Conservation (phyloP, 2,888 invertebrate species). For the Macrosoma leucophasiata region DNA sequence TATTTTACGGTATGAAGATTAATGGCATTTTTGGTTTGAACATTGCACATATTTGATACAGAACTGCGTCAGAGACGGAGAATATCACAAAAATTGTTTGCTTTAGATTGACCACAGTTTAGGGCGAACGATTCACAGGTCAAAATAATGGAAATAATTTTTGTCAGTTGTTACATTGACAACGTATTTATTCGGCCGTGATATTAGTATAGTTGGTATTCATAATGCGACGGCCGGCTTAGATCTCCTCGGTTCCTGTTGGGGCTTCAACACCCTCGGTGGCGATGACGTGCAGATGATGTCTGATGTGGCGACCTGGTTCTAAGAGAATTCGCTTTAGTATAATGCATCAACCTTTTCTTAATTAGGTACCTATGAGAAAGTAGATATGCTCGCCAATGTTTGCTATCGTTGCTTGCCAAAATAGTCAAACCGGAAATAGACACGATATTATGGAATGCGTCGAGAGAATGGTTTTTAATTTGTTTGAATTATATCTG, state of each 20-base stretch:
- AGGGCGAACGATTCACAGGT: conserved; percentile 49
- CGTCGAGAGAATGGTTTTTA: no score
- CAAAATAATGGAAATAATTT: conserved; percentile 62
- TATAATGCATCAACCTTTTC: no score
- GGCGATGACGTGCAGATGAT: conserved; percentile 42
- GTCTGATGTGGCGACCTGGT: conserved; percentile 49
- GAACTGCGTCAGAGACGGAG: conserved; percentile 58
- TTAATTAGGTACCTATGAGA: no score
- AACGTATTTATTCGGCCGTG: conserved; percentile 35
- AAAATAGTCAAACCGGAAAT: no score
- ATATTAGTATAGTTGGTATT: no score
- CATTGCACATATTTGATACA: conserved; percentile 70
- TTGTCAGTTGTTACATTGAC: conserved; percentile 42
- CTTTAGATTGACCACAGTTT: conserved; percentile 51
- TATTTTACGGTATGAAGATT: conserved; percentile 59
- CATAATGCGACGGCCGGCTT: conserved; percentile 33
- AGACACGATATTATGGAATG: no score
- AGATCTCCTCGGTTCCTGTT: conserved; percentile 25
- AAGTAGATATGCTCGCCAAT: no score
- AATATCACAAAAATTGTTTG: conserved; percentile 55
- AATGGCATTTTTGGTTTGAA: conserved; percentile 74
- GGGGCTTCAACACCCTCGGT: conserved; percentile 22
- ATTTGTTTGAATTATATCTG: no score
- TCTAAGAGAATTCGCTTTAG: conserved; percentile 40
- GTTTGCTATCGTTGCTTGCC: no score